Evolutionary conservation across 2,888 invertebrate genomes (phyloP), one percentile per base, ranked within the genome.

Genomic region (Coenonympha arcania): DNA sequence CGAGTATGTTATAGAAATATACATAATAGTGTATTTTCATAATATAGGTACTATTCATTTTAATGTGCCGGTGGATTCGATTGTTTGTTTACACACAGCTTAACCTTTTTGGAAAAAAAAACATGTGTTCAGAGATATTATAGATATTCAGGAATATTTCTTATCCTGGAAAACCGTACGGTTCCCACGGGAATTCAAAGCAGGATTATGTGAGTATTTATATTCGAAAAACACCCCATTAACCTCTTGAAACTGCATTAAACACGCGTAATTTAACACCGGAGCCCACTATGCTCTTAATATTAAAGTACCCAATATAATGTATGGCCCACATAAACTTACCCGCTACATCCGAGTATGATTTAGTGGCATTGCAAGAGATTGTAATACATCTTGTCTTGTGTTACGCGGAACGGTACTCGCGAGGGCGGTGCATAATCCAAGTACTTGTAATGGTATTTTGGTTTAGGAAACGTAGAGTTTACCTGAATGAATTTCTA

Each of bases 311-410:
- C 4, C 39, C 9, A 33, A 16, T 16, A 16, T 34, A 46, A 46
- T 49, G 41, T 34, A 52, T 46, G 28, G 13, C 28, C 34, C 37
- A 33, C 45, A 46, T 46, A 45, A 36, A 48, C 34, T 42, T 48
- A 28, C 34, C 33, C 34, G 26, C 37, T 30, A 44, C 43, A 50
- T 42, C 30, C 49, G 18, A 52, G 31, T 16, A 47, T 55, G 55
- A 55, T 55, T 47, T 50, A 52, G 46, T 40, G 19, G 31, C 33
- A 30, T 43, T 19, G 50, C 9, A 47, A 24, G 33, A 39, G 36
- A 34, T 33, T 33, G 48, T 49, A 42, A 44, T 42, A 45, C 31
- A 54, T 48, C 37, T 48, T 48, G 47, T 42, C 30, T 24, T 34
- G 9, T 16, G 34, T 16, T 16, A 18, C 26, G 20, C 18, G 16